Conservation (phyloP, 2,113 vertebrate genomes). For the Myrmophylax atrothorax region DNA sequence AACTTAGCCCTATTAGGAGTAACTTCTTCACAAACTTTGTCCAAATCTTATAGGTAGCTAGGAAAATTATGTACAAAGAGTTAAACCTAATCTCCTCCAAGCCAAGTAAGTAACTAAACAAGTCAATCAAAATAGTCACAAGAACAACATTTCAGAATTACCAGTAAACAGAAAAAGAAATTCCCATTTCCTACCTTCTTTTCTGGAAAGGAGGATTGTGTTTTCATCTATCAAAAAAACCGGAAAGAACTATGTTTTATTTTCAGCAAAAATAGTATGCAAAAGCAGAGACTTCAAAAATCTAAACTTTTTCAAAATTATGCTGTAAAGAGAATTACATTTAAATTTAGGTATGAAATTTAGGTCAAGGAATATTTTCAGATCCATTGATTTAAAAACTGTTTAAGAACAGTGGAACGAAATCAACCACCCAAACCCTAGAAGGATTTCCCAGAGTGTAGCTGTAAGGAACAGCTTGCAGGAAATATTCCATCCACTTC, state of each 20-base stretch:
- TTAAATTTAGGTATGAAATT: not conserved
- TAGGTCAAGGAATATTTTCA: not conserved
- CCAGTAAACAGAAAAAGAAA: not conserved
- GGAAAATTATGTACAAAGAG: not conserved
- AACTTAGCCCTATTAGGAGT: not conserved
- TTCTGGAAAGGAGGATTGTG: constrained; percentile 64
- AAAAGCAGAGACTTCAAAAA: not conserved
- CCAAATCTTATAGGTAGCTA: not conserved
- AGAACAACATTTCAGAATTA: not conserved
- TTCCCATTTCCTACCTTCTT: constrained; percentile 77
- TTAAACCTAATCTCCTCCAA: not conserved
- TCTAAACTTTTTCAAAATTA: not conserved
- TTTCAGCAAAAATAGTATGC: not conserved
- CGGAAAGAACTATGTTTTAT: not conserved
- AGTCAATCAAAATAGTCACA: not conserved
- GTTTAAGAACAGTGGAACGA: not conserved
- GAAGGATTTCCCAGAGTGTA: not conserved
- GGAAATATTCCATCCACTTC: not conserved
- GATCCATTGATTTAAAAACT: not conserved
- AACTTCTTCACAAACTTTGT: not conserved
- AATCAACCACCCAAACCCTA: not conserved
- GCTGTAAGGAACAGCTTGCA: not conserved
- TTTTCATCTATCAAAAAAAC: constrained; percentile 76
- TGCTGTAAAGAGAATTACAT: not conserved
- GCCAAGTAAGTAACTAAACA: not conserved